Conservation (phyloP, 2,888 invertebrate genomes). For the Theodoxus fluviatilis region DNA sequence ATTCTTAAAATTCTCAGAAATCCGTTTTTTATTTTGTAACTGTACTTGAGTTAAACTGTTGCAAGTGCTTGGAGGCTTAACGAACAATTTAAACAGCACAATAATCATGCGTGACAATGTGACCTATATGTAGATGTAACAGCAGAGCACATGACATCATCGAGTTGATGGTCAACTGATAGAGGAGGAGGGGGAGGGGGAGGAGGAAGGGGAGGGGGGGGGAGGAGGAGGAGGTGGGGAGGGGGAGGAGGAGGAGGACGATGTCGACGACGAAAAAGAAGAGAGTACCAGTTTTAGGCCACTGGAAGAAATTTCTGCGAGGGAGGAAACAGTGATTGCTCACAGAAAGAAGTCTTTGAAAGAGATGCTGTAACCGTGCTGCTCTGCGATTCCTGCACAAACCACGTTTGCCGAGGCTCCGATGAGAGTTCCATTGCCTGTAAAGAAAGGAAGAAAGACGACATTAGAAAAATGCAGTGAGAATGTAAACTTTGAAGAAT, state of each 20-base stretch:
- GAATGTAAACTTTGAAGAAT: too few relatives aligned
- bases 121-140: background rate
- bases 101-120: background rate
- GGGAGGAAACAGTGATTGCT: constrained; percentile 52
- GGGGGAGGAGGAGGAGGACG: too few relatives aligned
- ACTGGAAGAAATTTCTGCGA: background rate
- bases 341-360: constrained; percentile 86
- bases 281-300: background rate
- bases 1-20: too few relatives aligned
- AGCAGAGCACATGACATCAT: too few relatives aligned
- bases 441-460: constrained; percentile 16
- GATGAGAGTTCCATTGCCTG: constrained; percentile 89
- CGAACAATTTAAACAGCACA: background rate
- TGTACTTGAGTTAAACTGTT: too few relatives aligned
- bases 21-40: too few relatives aligned
- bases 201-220: background rate
- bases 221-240: too few relatives aligned
- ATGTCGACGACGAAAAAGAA: background rate
- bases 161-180: too few relatives aligned
- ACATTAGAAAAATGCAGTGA: background rate
- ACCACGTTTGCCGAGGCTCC: constrained; percentile 92
- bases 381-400: constrained; percentile 90
- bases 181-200: too few relatives aligned
- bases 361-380: constrained; percentile 86
- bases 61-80: too few relatives aligned